Evolutionary conservation across 2,113 vertebrate species (phyloP).

Genomic region (Bubo scandiacus): DNA sequence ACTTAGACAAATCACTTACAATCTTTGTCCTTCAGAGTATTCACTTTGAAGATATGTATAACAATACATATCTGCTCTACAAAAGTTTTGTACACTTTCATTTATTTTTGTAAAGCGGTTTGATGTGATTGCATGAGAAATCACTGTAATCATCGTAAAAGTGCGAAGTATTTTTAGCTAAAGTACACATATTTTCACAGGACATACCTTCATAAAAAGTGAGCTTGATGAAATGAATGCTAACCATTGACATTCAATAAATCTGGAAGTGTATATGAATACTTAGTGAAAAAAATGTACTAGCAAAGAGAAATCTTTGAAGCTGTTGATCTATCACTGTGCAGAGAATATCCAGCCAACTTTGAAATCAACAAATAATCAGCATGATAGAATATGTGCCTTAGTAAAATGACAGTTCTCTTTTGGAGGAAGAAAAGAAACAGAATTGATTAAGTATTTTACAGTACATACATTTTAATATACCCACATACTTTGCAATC

Average conservation of each 20-base stretch:
- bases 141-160: background rate
- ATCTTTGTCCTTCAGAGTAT: background rate
- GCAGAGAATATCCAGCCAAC: background rate
- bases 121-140: background rate
- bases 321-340: background rate
- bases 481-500: background rate
- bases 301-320: background rate
- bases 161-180: background rate
- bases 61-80: background rate
- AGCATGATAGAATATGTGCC: background rate
- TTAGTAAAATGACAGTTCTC: background rate
- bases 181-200: background rate
- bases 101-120: background rate
- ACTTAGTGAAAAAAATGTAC: background rate
- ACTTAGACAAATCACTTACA: background rate
- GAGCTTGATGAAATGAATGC: background rate
- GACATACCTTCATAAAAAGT: background rate
- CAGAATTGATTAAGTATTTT: background rate
- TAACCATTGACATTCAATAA: background rate
- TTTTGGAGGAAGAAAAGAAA: background rate
- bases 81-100: background rate
- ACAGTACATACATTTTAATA: background rate
- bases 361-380: conserved; percentile 4
- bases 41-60: background rate
- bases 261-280: background rate